phyloP scores from a whole-genome alignment of 2,113 vertebrate genomes.

The Typhlomys cinereus region DNA sequence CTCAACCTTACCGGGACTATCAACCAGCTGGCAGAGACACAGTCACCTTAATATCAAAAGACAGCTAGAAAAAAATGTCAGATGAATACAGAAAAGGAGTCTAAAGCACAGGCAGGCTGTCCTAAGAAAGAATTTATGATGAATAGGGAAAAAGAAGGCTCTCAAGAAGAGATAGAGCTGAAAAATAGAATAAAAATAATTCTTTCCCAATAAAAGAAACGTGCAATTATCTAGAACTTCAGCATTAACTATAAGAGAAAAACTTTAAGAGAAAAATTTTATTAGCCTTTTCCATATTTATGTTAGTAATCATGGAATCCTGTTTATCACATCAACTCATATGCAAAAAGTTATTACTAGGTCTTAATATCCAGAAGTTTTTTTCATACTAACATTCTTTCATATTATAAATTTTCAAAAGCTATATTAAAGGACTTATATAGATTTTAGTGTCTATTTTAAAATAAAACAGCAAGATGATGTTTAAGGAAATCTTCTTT shows the following conservation, averaged over 20 bases:
- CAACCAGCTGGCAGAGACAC: neutral
- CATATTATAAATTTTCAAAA: neutral
- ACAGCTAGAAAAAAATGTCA: neutral
- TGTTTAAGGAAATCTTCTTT: conserved; percentile 32
- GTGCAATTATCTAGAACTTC: neutral
- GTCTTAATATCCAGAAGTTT: neutral
- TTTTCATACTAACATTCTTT: conserved; percentile 45
- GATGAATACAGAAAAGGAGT: neutral
- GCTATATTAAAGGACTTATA: neutral
- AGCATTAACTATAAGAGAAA: neutral
- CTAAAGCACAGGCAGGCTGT: neutral
- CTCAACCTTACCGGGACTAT: neutral
- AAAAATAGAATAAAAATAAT: conserved; percentile 7
- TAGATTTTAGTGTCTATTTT: conserved; percentile 48
- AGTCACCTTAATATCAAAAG: neutral
- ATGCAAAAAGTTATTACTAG: conserved; percentile 18
- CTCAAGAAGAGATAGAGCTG: neutral
- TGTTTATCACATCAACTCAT: conserved; percentile 9
- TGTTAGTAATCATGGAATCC: neutral
- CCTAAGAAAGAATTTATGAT: neutral
- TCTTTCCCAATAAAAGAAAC: neutral
- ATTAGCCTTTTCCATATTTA: neutral
- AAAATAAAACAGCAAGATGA: conserved; percentile 20
- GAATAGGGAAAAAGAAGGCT: neutral
- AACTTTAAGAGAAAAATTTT: neutral